phyloP scores from a whole-genome alignment of 2,888 invertebrate genomes.

The Liodrosophila aerea region DNA sequence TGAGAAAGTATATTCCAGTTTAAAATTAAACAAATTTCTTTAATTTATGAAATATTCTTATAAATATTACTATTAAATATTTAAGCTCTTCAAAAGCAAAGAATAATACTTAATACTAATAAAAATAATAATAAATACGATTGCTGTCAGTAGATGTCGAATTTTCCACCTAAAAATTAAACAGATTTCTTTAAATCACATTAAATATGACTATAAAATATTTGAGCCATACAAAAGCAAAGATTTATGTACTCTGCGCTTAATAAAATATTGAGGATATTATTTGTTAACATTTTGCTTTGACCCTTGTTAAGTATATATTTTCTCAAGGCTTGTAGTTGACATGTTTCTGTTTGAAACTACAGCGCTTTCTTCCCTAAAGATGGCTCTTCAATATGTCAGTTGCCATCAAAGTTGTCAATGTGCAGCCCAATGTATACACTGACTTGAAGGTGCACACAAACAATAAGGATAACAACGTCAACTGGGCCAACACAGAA shows the following conservation, averaged over 20 bases:
- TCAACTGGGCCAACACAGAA: slow-evolving; percentile 37
- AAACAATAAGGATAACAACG: slow-evolving; percentile 35
- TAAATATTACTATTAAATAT: no score
- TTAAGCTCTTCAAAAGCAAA: no score
- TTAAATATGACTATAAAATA: no score
- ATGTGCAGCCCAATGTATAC: slow-evolving; percentile 7
- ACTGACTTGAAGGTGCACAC: slow-evolving; percentile 31
- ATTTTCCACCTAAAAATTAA: no score
- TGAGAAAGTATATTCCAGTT: no score
- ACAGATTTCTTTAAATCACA: no score
- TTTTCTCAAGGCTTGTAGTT: slow-evolving; percentile 9
- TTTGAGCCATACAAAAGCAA: no score
- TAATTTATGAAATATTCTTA: no score
- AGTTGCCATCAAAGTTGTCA: slow-evolving; percentile 25
- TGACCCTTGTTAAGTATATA: slow-evolving; percentile 24
- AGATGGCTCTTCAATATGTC: slow-evolving; percentile 29
- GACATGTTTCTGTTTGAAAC: slow-evolving; percentile 15
- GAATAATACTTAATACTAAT: no score
- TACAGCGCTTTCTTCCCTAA: neutral
- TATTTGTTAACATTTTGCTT: neutral
- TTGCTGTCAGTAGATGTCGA: no score
- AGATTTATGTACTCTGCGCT: neutral
- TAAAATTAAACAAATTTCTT: no score
- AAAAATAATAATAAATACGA: no score
- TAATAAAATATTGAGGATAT: slow-evolving; percentile 17